phyloP scores from a whole-genome alignment of 1,140 invertebrate genomes.

The Oryzaephilus surinamensis region DNA sequence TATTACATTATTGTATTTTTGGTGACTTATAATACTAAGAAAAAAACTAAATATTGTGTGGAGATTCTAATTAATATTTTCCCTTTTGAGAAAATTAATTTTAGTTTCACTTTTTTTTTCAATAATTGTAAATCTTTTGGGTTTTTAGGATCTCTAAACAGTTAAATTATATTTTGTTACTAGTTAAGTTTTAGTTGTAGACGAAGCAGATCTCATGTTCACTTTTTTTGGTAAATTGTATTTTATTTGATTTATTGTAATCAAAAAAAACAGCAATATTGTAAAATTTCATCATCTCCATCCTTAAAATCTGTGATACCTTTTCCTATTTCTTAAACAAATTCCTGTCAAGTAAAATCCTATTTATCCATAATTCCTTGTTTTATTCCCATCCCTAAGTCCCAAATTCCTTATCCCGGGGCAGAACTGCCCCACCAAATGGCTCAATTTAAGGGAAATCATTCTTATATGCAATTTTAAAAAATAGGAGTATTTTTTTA shows the following conservation, averaged over 20 bases:
- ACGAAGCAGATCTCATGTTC: conserved; percentile 26
- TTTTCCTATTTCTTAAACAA: conserved; percentile 11
- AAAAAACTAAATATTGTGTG: too few relatives aligned
- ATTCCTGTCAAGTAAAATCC: too few relatives aligned
- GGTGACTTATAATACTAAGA: conserved; percentile 13
- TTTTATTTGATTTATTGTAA: conserved; percentile 16
- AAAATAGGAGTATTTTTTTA: too few relatives aligned
- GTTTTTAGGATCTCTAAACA: conserved; percentile 25
- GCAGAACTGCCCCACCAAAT: too few relatives aligned
- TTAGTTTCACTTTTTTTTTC: too few relatives aligned
- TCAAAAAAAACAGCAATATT: conserved; percentile 12
- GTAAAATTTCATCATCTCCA: conserved; percentile 21
- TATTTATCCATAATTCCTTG: conserved; percentile 3
- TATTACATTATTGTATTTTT: conserved; percentile 15
- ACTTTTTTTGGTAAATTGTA: conserved; percentile 16
- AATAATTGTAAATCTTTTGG: conserved; percentile 14
- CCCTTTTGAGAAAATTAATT: too few relatives aligned
- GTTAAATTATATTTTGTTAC: too few relatives aligned
- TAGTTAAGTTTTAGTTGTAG: conserved; percentile 21
- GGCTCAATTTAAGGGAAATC: too few relatives aligned
- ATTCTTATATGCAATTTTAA: too few relatives aligned
- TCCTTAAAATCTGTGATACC: conserved; percentile 31
- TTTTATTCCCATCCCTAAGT: conserved; percentile 6
- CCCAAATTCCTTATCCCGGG: conserved; percentile 11
- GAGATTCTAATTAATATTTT: too few relatives aligned